These are phyloP conservation scores for Amorpha juglandis DNA, from an alignment of 2,888 invertebrate genomes.

Conservation along the genomic window DNA sequence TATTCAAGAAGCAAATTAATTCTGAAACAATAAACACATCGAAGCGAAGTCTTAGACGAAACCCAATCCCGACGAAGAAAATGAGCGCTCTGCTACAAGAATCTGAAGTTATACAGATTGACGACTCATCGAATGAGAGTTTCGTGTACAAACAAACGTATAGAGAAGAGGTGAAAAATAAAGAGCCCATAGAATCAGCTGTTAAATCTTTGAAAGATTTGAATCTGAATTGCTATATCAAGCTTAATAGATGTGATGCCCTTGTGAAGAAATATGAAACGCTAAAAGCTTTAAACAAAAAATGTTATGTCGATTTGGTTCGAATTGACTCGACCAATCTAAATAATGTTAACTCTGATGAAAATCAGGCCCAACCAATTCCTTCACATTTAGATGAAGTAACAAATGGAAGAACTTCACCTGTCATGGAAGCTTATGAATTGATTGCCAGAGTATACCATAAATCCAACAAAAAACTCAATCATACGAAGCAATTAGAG, in stretches of 20 bases:
- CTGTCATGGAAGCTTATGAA: constrained; percentile 59
- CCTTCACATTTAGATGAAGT: not conserved
- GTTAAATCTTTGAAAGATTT: not conserved
- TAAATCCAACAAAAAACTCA: not conserved
- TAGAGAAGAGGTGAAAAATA: not conserved
- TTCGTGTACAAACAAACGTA: not conserved
- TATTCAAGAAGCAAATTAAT: not conserved
- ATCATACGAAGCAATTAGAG: not conserved
- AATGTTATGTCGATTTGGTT: constrained; percentile 54
- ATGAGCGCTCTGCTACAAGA: not conserved
- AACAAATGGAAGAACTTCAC: constrained; percentile 47
- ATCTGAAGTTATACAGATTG: constrained; percentile 52
- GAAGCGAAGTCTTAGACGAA: not conserved
- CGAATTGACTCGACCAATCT: constrained; percentile 50
- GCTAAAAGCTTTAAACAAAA: constrained; percentile 42
- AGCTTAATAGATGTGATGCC: constrained; percentile 56
- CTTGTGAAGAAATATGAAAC: constrained; percentile 50
- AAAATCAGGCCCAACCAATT: not conserved
- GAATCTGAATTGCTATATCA: constrained; percentile 47
- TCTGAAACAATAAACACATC: not conserved
- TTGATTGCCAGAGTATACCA: constrained; percentile 42
- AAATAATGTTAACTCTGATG: not conserved
- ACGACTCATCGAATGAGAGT: constrained; percentile 62
- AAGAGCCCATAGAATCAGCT: no score
- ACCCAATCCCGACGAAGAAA: not conserved